phyloP scores from a whole-genome alignment of 2,888 invertebrate species.

The Eristalinus aeneus region DNA sequence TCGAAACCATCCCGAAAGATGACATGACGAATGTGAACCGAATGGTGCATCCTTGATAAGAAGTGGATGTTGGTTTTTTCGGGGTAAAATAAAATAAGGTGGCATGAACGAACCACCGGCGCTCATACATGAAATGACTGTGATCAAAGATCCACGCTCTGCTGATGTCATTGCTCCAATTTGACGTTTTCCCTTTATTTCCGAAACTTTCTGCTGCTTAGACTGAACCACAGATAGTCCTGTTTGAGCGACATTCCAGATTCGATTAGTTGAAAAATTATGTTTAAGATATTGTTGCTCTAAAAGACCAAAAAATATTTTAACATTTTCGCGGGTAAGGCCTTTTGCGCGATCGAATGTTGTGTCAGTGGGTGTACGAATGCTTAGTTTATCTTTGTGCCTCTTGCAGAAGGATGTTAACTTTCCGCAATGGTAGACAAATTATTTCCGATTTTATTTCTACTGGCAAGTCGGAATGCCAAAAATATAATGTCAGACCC shows the following conservation, averaged over 20 bases:
- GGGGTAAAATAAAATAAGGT: constrained; percentile 49
- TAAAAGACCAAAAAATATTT: constrained; percentile 24
- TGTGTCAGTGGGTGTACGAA: constrained; percentile 22
- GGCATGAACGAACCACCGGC: constrained; percentile 40
- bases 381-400: not conserved
- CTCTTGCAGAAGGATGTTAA: constrained; percentile 8
- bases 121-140: constrained; percentile 43
- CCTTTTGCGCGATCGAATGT: constrained; percentile 5
- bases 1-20: constrained; percentile 44
- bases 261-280: constrained; percentile 30
- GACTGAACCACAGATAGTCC: constrained; percentile 39
- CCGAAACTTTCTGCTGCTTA: constrained; percentile 46
- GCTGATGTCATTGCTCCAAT: constrained; percentile 41
- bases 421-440: constrained; percentile 14
- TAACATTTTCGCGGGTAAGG: constrained; percentile 35
- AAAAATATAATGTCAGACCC: constrained; percentile 29
- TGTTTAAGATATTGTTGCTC: constrained; percentile 6
- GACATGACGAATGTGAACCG: constrained; percentile 35
- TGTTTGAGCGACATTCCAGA: constrained; percentile 55
- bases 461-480: constrained; percentile 14
- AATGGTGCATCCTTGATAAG: constrained; percentile 42
- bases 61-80: constrained; percentile 38
- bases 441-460: constrained; percentile 22
- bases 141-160: constrained; percentile 43
- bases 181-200: constrained; percentile 15